Percentiles rank a stretch among this genome's conserved stretches.
phyloP scores from a whole-genome alignment of 2,113 vertebrate species.

The Otus sunia region DNA sequence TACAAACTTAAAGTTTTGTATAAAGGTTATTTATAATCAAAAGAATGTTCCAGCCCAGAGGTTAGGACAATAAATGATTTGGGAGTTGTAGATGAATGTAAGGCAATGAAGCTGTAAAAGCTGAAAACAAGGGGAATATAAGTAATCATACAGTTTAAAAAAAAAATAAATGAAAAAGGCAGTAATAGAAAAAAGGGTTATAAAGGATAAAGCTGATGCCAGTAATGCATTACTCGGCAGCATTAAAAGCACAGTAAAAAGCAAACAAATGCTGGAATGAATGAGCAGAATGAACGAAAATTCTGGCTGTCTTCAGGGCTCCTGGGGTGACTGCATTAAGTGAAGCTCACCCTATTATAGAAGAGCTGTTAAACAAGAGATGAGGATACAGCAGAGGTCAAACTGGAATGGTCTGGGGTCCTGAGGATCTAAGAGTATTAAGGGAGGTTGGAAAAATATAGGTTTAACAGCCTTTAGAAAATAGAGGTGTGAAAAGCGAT shows the following conservation, averaged over 20 bases:
- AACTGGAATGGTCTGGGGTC: neutral
- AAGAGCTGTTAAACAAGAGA: neutral
- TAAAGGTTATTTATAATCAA: neutral
- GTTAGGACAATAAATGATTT: neutral
- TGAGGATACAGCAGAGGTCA: neutral
- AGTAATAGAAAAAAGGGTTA: neutral
- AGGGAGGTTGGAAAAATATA: neutral
- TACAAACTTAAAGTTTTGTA: neutral
- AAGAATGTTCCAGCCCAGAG: neutral
- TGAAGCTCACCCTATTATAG: neutral
- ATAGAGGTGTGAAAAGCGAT: neutral
- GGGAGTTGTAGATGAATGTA: neutral
- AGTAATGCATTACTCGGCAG: neutral
- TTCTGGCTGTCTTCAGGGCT: neutral
- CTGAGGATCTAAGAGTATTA: neutral
- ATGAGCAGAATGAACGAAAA: neutral
- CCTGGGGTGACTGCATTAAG: neutral
- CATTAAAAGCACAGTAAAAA: slow-evolving; percentile 1
- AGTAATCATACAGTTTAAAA: neutral
- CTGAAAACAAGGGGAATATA: neutral
- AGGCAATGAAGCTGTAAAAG: slow-evolving; percentile 1
- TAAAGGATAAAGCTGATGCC: neutral
- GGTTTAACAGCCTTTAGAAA: neutral
- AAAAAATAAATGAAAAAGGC: neutral
- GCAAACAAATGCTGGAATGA: neutral